Evolutionary conservation across 2,113 vertebrate genomes (phyloP).

Genomic region (Ondatra zibethicus): DNA sequence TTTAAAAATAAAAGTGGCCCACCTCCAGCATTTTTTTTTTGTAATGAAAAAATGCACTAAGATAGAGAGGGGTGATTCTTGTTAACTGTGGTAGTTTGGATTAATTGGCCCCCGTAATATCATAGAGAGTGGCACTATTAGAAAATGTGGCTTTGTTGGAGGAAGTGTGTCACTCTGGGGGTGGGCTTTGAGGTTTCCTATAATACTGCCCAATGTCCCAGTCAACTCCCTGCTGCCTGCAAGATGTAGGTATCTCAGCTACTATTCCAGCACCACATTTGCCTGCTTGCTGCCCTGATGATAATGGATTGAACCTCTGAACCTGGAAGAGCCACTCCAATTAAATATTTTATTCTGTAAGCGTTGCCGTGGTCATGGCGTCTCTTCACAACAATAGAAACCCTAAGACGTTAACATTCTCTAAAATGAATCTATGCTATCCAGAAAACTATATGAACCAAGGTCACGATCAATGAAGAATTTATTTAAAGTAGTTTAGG

Average conservation of each 20-base stretch:
- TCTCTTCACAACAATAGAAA: not conserved
- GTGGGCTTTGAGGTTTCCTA: not conserved
- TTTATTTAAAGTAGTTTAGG: slow-evolving; percentile 2
- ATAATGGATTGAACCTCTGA: not conserved
- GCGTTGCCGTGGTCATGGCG: not conserved
- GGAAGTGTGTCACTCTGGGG: not conserved
- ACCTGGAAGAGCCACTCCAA: not conserved
- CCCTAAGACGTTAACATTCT: not conserved
- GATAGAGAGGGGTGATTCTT: not conserved
- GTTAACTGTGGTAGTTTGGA: not conserved
- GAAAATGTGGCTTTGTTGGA: not conserved
- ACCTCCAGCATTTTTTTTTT: not conserved
- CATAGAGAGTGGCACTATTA: not conserved
- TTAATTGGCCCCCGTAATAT: not conserved
- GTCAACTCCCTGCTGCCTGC: not conserved
- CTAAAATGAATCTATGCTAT: not conserved
- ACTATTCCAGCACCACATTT: not conserved
- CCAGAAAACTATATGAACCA: not conserved
- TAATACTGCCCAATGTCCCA: not conserved
- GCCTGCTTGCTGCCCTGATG: not conserved
- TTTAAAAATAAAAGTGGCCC: not conserved
- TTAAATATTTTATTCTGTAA: not conserved
- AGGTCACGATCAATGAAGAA: not conserved
- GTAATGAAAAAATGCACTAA: not conserved
- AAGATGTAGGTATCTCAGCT: not conserved